Base-by-base conservation (phyloP, 2,888 invertebrate species). In the Matsumyia berberina region DNA sequence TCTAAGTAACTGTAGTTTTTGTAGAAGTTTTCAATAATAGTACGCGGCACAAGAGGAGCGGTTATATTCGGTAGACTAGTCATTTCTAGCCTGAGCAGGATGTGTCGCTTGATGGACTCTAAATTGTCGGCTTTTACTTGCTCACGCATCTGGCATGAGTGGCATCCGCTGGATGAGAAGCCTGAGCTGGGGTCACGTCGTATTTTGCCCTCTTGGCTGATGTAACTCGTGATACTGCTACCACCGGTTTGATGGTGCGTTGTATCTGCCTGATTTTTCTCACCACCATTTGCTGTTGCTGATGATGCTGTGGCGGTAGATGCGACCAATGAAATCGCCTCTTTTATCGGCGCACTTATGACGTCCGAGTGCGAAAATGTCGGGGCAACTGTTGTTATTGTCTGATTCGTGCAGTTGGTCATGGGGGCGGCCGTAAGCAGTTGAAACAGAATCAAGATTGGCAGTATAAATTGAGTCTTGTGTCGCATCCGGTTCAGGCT, bases 61-160 rank as follows among this genome's bases (percentile, higher is more conserved):
- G 94, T 94, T 78, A 94, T 94, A 89, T 95, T 95, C 44, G 95
- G 95, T 53, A 94, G 93, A 87, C 93, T 93, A 79, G 93, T 92
- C 89, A 95, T 92, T 86, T 94, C 94, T 80, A 95, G 92, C 88
- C 94, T 94, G 87, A 93, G 93, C 77, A 95, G 91, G 81, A 95
- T 93, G 90, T 94, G 94, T 89, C 93, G 93, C 89, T 94, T 94
- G 88, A 95, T 94, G 73, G 93, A 93, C 88, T 93, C 93, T 82
- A 95, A 92, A 89, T 93, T 94, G 88, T 94, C 93, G 88, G 93
- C 93, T 87, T 94, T 93, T 66, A 94, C 92, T 90, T 93, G 93
- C 87, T 94, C 93, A 87, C 93, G 90, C 60, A 93, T 91, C 82
- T 93, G 93, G 89, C 94, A 94, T 86, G 93, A 92, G 88, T 93